Conservation (phyloP, 64 coral and sea anemone species). For the Stichodactyla helianthus region DNA sequence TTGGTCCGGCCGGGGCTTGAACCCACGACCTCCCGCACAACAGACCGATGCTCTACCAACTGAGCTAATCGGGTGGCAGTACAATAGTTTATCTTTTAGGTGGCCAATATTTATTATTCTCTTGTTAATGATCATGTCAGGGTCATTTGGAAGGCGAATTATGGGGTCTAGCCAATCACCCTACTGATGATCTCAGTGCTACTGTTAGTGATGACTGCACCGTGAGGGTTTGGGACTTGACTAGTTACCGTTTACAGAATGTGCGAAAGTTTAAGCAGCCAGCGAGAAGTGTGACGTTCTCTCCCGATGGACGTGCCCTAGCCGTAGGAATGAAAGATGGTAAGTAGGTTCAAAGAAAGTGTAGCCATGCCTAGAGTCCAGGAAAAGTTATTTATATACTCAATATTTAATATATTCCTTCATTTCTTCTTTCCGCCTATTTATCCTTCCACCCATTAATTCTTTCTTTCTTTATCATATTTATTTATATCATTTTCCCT, state of each 20-base stretch:
- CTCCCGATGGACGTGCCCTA: constrained; percentile 82
- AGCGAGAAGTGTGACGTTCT: constrained; percentile 78
- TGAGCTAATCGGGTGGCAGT: too few relatives aligned
- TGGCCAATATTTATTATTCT: neutral
- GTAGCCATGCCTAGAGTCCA: neutral
- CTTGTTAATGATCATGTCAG: constrained; percentile 14
- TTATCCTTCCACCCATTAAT: neutral
- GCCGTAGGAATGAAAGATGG: constrained; percentile 96
- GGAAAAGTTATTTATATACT: too few relatives aligned
- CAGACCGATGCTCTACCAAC: too few relatives aligned
- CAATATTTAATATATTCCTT: too few relatives aligned
- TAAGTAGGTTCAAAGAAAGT: neutral
- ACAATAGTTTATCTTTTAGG: neutral
- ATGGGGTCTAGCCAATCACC: constrained; percentile 92
- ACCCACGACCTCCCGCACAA: too few relatives aligned
- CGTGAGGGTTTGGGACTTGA: constrained; percentile 83
- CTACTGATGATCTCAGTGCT: constrained; percentile 70
- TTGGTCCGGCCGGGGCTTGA: too few relatives aligned
- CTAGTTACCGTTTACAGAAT: constrained; percentile 72
- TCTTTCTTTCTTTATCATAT: neutral
- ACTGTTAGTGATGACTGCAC: constrained; percentile 94
- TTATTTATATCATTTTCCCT: neutral
- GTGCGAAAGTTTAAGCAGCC: constrained; percentile 87
- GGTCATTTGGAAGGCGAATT: constrained; percentile 95
- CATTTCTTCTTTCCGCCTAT: neutral